Conservation (phyloP, 2,888 invertebrate genomes). For the Panorpa germanica region DNA sequence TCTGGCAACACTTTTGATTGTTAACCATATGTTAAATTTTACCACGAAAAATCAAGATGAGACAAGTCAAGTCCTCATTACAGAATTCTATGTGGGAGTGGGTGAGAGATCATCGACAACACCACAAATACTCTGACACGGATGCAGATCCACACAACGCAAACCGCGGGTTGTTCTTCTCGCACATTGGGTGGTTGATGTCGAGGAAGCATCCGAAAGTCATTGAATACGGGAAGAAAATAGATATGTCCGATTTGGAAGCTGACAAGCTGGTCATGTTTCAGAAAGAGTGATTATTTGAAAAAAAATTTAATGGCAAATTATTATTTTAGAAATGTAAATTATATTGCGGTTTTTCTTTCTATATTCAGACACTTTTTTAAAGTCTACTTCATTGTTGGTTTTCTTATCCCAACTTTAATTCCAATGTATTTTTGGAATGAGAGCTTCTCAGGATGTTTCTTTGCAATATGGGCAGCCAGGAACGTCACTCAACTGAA, state of each 20-base stretch:
- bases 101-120: conserved; percentile 74
- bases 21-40: too few relatives aligned
- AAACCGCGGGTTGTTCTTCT: conserved; percentile 72
- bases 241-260: conserved; percentile 51
- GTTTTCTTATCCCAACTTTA: conserved; percentile 53
- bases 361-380: conserved; percentile 39
- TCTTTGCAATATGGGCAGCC: conserved; percentile 42
- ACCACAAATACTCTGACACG: conserved; percentile 77
- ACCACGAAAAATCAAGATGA: too few relatives aligned
- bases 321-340: conserved; percentile 10
- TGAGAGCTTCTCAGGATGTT: conserved; percentile 44
- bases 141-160: conserved; percentile 60
- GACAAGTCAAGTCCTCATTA: too few relatives aligned
- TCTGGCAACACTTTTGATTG: too few relatives aligned
- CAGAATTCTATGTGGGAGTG: conserved; percentile 60
- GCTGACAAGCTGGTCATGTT: conserved; percentile 56
- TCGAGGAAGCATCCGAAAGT: conserved; percentile 68
- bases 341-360: conserved; percentile 8
- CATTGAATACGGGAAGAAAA: conserved; percentile 40
- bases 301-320: conserved; percentile 8
- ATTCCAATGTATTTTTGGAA: conserved; percentile 52
- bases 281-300: conserved; percentile 38
- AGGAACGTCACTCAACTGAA: conserved; percentile 61
- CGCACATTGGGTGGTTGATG: conserved; percentile 85
- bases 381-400: conserved; percentile 39